Evolutionary conservation across 2,113 vertebrate species (phyloP).

Genomic region (Odobenus rosmarus): DNA sequence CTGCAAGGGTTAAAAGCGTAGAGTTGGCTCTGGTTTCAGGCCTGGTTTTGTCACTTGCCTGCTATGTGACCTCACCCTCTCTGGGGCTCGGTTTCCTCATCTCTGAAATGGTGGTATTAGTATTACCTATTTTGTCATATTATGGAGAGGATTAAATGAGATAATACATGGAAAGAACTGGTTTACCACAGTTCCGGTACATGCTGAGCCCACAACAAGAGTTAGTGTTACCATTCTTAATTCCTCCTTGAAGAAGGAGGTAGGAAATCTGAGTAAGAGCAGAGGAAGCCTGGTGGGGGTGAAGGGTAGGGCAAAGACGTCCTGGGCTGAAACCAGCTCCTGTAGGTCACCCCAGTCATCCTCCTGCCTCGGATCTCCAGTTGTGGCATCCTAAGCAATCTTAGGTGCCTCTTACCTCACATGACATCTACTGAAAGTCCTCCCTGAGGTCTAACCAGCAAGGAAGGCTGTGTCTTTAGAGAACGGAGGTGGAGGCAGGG

Average conservation of each 20-base stretch:
- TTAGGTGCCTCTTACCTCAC: not conserved
- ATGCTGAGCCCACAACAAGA: not conserved
- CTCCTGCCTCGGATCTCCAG: not conserved
- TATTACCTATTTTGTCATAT: not conserved
- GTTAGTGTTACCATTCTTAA: not conserved
- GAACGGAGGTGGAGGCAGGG: not conserved
- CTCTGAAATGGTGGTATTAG: not conserved
- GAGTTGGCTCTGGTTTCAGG: not conserved
- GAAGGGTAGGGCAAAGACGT: not conserved
- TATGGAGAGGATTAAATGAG: not conserved
- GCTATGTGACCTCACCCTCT: not conserved
- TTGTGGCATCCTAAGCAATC: not conserved
- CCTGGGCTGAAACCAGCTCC: not conserved
- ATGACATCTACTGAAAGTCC: not conserved
- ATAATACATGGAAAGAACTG: not conserved
- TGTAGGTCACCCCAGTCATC: not conserved
- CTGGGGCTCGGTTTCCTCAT: not conserved
- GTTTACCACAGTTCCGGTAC: not conserved
- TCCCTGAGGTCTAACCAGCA: not conserved
- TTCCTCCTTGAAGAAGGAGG: not conserved
- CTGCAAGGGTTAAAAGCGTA: not conserved
- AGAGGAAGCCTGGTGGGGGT: not conserved
- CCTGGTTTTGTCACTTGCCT: constrained; percentile 17
- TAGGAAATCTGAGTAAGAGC: not conserved
- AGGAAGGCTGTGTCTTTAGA: not conserved